Percentiles rank a stretch among this genome's conserved stretches.
Conservation (phyloP, 2,797 vertebrate species). For the Pantherophis vulpinus region DNA sequence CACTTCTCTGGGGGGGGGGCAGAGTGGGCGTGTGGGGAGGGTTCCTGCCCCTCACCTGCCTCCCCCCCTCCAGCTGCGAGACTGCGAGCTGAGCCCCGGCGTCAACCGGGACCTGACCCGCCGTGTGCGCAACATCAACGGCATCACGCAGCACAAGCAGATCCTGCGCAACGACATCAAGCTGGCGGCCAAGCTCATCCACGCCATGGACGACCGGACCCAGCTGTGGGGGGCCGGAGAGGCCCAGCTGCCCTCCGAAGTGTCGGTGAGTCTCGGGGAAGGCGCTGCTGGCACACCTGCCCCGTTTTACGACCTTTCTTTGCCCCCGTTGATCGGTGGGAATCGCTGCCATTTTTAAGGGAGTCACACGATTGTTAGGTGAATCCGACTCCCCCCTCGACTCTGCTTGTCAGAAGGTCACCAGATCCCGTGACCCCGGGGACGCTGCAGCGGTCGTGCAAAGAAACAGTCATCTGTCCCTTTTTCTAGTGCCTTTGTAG, state of each 20-base stretch:
- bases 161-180: slow-evolving; percentile 93
- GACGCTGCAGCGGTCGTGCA: no score
- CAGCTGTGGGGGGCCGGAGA: slow-evolving; percentile 79
- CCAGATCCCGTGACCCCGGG: no score
- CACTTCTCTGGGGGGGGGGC: no score
- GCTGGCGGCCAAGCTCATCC: slow-evolving; percentile 88
- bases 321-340: no score
- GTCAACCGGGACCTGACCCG: slow-evolving; percentile 89
- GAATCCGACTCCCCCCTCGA: no score
- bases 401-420: no score
- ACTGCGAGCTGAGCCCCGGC: slow-evolving; percentile 89
- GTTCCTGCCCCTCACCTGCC: neutral
- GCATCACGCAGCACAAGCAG: slow-evolving; percentile 90
- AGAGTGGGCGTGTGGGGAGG: neutral
- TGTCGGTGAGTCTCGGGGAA: slow-evolving; percentile 49
- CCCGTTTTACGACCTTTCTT: no score
- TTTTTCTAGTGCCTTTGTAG: no score
- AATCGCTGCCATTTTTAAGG: no score
- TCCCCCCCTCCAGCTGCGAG: slow-evolving; percentile 75
- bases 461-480: no score
- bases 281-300: no score
- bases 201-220: slow-evolving; percentile 84
- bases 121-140: slow-evolving; percentile 85
- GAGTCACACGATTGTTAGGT: no score
- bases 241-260: slow-evolving; percentile 44